Base-by-base conservation (phyloP, 2,797 vertebrate species). In the Threskiornis aethiopicus region DNA sequence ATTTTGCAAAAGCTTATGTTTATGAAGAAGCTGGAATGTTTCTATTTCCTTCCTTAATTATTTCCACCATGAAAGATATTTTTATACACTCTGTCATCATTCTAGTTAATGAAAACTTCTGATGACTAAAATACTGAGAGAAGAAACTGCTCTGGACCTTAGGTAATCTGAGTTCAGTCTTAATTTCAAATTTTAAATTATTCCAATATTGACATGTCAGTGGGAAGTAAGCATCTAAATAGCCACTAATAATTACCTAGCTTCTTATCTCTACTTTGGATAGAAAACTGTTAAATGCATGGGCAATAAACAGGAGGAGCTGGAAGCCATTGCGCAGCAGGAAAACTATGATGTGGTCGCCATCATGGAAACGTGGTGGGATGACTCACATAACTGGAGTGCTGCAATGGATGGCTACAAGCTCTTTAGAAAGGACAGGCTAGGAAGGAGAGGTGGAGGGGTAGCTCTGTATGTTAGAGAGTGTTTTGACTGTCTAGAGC, bases 11-110 rank as follows among this genome's bases (percentile, higher is more conserved):
- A 62, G 5, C 2, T 88, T 66, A 29, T 22, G 28, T 59, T 84
- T 81, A 61, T 83, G 59, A 89, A 76, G 37, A 75, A 93, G 17
- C 24, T 66, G 20, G 33, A 78, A 73, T 42, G 4, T 54, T 94
- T 92, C 28, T 92, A 14, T 93, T 84, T 67, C 10, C 28, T 81
- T 78, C 20, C n/a, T 97, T 87, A 92, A 65, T 91, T 95, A 46
- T 73, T 73, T 87, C 33, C 42, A 39, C 2, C 29, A 78, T 76
- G 22, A 93, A 90, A 90, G 5, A 26, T 41, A 41, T 84, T 88
- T 93, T 95, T 87, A 57, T 83, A 17, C 9, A 44, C 24, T 69
- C 17, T 84, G 64, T 80, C 41, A 72, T 73, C 46, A 90, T 71
- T 93, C 37, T 79, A 55, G 26, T 6, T 49, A 90, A 75, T 47